Percentiles rank a stretch among this genome's conserved stretches.
Conservation (phyloP, 1,140 invertebrate species). For the Drosophila mayri region DNA sequence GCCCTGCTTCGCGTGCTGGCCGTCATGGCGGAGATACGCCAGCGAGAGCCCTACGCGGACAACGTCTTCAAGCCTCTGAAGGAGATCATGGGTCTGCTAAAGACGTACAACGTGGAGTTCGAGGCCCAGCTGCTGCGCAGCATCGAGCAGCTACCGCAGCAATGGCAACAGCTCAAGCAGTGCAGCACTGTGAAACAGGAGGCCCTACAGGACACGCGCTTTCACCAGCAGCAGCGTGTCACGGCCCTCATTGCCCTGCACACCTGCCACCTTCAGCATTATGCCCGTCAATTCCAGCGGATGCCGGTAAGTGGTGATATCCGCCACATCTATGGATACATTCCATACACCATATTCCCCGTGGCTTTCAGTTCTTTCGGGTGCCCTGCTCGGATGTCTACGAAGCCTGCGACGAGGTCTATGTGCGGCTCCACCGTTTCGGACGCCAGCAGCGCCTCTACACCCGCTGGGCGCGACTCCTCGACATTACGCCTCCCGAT, state of each 20-base stretch:
- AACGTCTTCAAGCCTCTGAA: slow-evolving; percentile 94
- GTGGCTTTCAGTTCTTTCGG: slow-evolving; percentile 86
- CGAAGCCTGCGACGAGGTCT: slow-evolving; percentile 88
- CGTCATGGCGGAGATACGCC: slow-evolving; percentile 87
- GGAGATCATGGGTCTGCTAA: slow-evolving; percentile 91
- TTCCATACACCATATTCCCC: not conserved
- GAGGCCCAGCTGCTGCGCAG: slow-evolving; percentile 81
- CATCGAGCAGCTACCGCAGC: slow-evolving; percentile 92
- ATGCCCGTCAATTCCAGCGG: slow-evolving; percentile 88
- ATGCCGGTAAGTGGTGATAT: slow-evolving; percentile 84
- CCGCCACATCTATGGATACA: not conserved
- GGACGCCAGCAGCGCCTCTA: slow-evolving; percentile 88
- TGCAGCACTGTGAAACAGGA: slow-evolving; percentile 92
- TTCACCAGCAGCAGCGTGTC: slow-evolving; percentile 88
- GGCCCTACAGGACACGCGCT: slow-evolving; percentile 90
- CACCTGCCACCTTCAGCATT: slow-evolving; percentile 90
- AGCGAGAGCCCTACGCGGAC: slow-evolving; percentile 87
- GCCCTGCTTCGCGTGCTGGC: slow-evolving; percentile 86
- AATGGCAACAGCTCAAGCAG: slow-evolving; percentile 96
- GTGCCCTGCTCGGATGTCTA: slow-evolving; percentile 89
- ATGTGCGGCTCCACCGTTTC: slow-evolving; percentile 87
- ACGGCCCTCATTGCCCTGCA: slow-evolving; percentile 91
- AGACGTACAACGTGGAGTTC: slow-evolving; percentile 91
- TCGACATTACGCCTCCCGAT: slow-evolving; percentile 91
- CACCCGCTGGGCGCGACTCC: slow-evolving; percentile 89